These are phyloP conservation scores for Helleia helle DNA, from an alignment of 2,888 invertebrate species.

Conservation along the genomic window DNA sequence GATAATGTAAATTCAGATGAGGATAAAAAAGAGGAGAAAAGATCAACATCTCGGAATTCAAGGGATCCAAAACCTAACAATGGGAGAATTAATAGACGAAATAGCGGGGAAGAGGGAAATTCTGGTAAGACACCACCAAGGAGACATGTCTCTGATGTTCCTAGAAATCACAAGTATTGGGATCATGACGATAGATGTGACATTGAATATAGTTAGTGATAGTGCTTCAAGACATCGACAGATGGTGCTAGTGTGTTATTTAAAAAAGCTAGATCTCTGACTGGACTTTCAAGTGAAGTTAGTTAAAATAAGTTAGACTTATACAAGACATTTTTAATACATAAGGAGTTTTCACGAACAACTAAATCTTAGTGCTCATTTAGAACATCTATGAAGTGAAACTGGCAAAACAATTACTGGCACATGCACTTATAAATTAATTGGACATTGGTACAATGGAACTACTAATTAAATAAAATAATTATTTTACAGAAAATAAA, in stretches of 20 bases:
- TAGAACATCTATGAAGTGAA: too few relatives aligned
- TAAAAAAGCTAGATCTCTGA: constrained; percentile 10
- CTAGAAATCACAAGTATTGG: constrained; percentile 60
- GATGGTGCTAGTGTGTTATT: constrained; percentile 10
- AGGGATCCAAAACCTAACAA: constrained; percentile 31
- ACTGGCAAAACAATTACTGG: too few relatives aligned
- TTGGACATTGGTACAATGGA: too few relatives aligned
- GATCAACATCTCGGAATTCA: constrained; percentile 25
- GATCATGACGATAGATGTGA: constrained; percentile 65
- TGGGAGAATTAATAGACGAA: constrained; percentile 31
- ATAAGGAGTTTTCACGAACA: too few relatives aligned
- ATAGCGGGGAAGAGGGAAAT: constrained; percentile 35
- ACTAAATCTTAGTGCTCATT: too few relatives aligned
- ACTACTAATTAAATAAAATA: too few relatives aligned
- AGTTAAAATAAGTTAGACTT: background rate
- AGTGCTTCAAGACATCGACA: constrained; percentile 9
- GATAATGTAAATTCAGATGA: constrained; percentile 47
- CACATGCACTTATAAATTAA: too few relatives aligned
- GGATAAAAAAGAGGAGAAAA: constrained; percentile 27
- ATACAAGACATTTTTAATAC: too few relatives aligned
- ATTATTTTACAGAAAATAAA: too few relatives aligned
- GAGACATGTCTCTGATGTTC: constrained; percentile 54
- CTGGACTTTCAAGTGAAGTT: constrained; percentile 7
- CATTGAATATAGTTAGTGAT: constrained; percentile 60
- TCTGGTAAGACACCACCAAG: constrained; percentile 34